Evolutionary conservation across 1,140 invertebrate genomes (phyloP).

Genomic region (Goniozus legneri): DNA sequence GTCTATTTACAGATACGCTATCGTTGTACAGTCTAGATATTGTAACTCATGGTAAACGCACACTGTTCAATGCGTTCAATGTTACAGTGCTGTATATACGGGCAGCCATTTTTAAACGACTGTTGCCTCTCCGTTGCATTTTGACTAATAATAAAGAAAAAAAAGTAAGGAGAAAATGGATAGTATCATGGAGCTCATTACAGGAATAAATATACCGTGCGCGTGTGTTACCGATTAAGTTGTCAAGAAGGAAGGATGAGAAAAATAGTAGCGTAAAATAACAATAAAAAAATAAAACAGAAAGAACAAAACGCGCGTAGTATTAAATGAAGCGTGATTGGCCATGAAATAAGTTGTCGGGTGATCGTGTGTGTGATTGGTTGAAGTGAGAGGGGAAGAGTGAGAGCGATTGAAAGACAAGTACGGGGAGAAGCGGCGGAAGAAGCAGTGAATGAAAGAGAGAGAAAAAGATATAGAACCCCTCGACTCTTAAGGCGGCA

Average conservation of each 20-base stretch:
- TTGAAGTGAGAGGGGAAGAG: neutral
- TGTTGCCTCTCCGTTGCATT: too few relatives aligned
- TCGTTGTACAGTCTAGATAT: too few relatives aligned
- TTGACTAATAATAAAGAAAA: slow-evolving; percentile 25
- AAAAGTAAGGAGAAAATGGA: slow-evolving; percentile 12
- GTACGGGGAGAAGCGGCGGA: neutral
- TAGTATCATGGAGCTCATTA: too few relatives aligned
- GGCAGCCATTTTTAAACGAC: slow-evolving; percentile 47
- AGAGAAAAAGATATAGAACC: slow-evolving; percentile 3
- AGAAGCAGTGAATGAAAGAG: neutral
- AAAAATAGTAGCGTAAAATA: slow-evolving; percentile 9
- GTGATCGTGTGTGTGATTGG: neutral
- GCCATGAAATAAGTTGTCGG: slow-evolving; percentile 3
- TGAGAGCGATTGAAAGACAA: neutral
- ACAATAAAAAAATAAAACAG: slow-evolving; percentile 15
- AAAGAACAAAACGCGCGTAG: slow-evolving; percentile 6
- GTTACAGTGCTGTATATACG: too few relatives aligned
- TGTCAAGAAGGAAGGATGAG: slow-evolving; percentile 2
- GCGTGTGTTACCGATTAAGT: too few relatives aligned
- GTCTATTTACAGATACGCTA: too few relatives aligned
- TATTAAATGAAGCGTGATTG: slow-evolving; percentile 21
- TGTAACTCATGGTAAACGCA: neutral
- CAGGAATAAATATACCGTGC: too few relatives aligned
- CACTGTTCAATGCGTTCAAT: too few relatives aligned
- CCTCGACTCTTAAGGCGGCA: too few relatives aligned